Percentiles rank a stretch among this genome's conserved stretches.
phyloP scores from a whole-genome alignment of 2,797 vertebrate genomes.

The Salarias fasciatus region DNA sequence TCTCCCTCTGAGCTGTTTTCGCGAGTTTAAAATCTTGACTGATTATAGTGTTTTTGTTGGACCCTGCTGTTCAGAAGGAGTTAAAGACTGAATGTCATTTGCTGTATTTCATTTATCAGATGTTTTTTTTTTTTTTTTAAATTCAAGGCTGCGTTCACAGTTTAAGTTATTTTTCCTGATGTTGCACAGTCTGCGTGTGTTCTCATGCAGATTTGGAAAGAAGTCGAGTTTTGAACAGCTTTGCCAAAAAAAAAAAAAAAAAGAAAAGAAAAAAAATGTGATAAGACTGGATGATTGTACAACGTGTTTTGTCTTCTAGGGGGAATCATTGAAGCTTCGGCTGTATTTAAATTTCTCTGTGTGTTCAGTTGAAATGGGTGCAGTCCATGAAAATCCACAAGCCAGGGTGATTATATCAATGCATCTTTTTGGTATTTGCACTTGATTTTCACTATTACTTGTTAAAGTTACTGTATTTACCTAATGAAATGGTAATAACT shows the following conservation, averaged over 20 bases:
- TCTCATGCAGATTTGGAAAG: constrained; percentile 44
- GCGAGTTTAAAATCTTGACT: constrained; percentile 36
- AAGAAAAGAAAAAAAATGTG: constrained; percentile 62
- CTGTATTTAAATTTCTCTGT: constrained; percentile 53
- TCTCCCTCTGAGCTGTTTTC: constrained; percentile 20
- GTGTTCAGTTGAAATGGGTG: constrained; percentile 38
- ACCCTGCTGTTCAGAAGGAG: constrained; percentile 49
- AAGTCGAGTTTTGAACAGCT: constrained; percentile 47
- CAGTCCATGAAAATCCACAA: constrained; percentile 34
- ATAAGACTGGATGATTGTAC: constrained; percentile 78
- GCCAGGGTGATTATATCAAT: constrained; percentile 40
- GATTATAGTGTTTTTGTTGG: constrained; percentile 41
- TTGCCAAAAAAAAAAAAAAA: constrained; percentile 66
- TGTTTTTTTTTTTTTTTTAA: too few species aligned
- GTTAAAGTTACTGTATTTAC: constrained; percentile 59
- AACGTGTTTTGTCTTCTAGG: constrained; percentile 53
- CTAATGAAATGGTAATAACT: constrained; percentile 51
- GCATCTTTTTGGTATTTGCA: constrained; percentile 68
- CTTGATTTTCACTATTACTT: constrained; percentile 59
- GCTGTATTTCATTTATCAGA: too few species aligned
- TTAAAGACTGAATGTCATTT: constrained; percentile 55
- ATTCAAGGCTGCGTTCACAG: too few species aligned
- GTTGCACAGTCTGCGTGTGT: constrained; percentile 64
- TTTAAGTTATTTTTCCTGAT: constrained; percentile 52
- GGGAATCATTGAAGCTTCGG: constrained; percentile 60